Conservation (phyloP, 2,113 vertebrate species). For the Heteronetta atricapilla region DNA sequence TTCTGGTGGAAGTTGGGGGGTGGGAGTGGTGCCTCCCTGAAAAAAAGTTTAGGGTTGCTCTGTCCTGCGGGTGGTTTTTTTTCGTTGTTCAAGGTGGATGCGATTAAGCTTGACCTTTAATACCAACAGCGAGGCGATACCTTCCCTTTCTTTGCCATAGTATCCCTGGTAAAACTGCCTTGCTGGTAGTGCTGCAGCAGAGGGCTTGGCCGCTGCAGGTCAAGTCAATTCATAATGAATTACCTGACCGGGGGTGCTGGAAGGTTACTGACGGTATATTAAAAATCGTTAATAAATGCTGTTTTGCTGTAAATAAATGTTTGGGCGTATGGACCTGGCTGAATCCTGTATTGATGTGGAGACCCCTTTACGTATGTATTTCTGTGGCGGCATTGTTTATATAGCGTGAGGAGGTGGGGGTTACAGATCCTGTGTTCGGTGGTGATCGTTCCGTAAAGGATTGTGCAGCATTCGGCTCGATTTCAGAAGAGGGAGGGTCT, state of each 20-base stretch:
- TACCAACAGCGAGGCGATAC: constrained; percentile 35
- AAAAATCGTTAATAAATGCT: constrained; percentile 13
- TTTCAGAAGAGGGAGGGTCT: constrained; percentile 60
- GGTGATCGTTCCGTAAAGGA: constrained; percentile 57
- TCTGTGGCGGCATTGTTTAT: constrained; percentile 43
- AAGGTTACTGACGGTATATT: constrained; percentile 21
- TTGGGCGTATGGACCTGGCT: constrained; percentile 4
- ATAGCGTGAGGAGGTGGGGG: not conserved
- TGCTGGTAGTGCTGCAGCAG: constrained; percentile 54
- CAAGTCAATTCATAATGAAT: constrained; percentile 67
- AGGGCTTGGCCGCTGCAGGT: constrained; percentile 70
- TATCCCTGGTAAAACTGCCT: constrained; percentile 18
- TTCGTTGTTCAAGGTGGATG: not conserved
- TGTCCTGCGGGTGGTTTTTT: constrained; percentile 9
- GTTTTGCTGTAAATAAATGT: not conserved
- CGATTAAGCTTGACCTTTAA: constrained; percentile 63
- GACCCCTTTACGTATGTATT: constrained; percentile 16
- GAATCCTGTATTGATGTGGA: not conserved
- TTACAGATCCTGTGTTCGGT: constrained; percentile 25
- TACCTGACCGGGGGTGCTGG: constrained; percentile 19
- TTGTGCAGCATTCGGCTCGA: constrained; percentile 64
- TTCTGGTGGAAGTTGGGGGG: constrained; percentile 35
- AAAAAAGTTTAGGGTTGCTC: constrained; percentile 50
- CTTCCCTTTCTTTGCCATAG: constrained; percentile 44
- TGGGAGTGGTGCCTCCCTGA: constrained; percentile 42